Evolutionary conservation across 2,113 vertebrate species (phyloP).

Genomic region (Myiagra hebetior): DNA sequence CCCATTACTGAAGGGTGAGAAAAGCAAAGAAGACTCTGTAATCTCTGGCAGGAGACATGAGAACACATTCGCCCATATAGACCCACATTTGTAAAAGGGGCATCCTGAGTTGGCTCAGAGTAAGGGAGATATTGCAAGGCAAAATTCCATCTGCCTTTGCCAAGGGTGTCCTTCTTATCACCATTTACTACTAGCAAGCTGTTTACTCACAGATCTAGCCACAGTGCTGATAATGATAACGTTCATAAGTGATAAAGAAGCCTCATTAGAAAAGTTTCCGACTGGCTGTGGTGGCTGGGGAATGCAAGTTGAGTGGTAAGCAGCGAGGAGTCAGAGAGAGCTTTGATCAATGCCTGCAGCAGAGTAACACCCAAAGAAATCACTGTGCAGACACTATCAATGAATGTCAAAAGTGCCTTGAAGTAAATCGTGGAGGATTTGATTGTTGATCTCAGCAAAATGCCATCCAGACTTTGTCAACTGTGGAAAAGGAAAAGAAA

Average conservation of each 20-base stretch:
- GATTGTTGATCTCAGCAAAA: background rate
- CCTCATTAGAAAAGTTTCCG: background rate
- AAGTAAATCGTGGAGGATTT: background rate
- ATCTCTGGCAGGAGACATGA: rapidly evolving
- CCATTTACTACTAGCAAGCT: background rate
- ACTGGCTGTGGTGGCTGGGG: background rate
- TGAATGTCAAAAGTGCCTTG: background rate
- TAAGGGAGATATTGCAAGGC: background rate
- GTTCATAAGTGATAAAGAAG: background rate
- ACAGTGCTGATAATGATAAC: background rate
- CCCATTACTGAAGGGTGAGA: background rate
- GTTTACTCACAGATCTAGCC: background rate
- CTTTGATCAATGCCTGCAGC: background rate
- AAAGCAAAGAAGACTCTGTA: background rate
- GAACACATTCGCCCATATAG: background rate
- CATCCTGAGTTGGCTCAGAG: background rate
- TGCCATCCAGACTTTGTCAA: background rate
- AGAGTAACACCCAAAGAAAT: background rate
- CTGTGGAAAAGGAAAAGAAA: background rate
- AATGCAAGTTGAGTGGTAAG: background rate
- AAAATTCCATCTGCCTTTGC: background rate
- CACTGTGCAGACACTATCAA: background rate
- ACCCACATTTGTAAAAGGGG: background rate
- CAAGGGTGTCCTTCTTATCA: background rate
- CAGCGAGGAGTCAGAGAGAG: background rate